phyloP scores from a whole-genome alignment of 2,797 vertebrate genomes.

The Cyclopterus lumpus region DNA sequence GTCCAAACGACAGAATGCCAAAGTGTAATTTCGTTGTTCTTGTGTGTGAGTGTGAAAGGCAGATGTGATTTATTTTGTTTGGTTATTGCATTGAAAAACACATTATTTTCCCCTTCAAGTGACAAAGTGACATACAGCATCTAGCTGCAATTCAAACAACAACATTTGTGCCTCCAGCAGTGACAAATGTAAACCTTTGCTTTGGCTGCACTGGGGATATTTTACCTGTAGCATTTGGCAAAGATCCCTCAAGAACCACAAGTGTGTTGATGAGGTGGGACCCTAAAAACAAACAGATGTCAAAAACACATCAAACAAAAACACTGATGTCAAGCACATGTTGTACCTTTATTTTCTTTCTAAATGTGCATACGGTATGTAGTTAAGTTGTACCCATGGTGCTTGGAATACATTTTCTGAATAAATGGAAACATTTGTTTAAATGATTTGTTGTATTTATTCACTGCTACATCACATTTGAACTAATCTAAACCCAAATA shows the following conservation, averaged over 20 bases:
- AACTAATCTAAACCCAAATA: no score
- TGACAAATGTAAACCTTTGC: slow-evolving; percentile 14
- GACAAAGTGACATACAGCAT: background rate
- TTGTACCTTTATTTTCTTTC: no score
- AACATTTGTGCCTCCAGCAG: slow-evolving; percentile 12
- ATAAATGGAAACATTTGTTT: no score
- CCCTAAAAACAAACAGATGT: slow-evolving; percentile 13
- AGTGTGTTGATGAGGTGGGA: slow-evolving; percentile 32
- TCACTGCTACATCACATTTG: no score
- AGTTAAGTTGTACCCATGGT: no score
- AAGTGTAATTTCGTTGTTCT: background rate
- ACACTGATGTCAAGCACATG: slow-evolving; percentile 8
- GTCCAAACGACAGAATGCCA: background rate
- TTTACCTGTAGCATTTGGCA: slow-evolving; percentile 26
- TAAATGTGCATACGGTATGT: no score
- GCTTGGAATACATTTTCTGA: no score
- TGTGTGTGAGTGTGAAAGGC: background rate
- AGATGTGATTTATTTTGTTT: slow-evolving; percentile 1
- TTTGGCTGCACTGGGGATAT: slow-evolving; percentile 10
- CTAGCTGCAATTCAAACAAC: slow-evolving; percentile 5
- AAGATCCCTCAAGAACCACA: slow-evolving; percentile 5
- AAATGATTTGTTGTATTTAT: no score
- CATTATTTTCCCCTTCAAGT: background rate
- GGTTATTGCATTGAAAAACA: background rate
- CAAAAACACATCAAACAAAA: slow-evolving; percentile 20